Conservation (phyloP, 2,113 vertebrate species). For the Ctenodactylus gundi region DNA sequence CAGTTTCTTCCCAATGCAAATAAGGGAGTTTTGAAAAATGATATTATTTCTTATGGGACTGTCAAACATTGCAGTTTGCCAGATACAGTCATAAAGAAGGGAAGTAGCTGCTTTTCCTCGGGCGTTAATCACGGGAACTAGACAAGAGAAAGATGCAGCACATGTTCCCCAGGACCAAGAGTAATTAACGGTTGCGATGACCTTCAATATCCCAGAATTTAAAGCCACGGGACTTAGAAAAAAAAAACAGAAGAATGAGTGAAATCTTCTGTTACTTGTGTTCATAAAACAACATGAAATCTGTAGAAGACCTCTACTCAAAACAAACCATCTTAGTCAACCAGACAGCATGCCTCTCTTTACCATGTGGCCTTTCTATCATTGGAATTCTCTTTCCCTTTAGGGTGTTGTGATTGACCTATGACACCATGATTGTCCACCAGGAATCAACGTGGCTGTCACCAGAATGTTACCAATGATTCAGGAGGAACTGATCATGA, state of each 20-base stretch:
- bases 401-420: background rate
- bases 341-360: background rate
- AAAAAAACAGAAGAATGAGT: constrained; percentile 1
- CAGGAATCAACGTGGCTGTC: background rate
- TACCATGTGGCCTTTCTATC: background rate
- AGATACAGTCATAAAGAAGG: constrained; percentile 26
- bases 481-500: background rate
- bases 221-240: background rate
- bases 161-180: background rate
- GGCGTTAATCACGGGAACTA: constrained; percentile 25
- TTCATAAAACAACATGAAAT: background rate
- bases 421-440: too few relatives aligned
- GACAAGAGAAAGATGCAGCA: background rate
- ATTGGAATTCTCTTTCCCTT: background rate
- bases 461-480: background rate
- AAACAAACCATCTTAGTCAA: background rate
- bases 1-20: constrained; percentile 60
- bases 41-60: constrained; percentile 22
- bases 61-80: background rate
- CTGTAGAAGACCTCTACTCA: background rate
- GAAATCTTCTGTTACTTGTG: background rate
- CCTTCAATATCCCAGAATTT: background rate
- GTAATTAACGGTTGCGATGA: background rate
- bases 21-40: constrained; percentile 45
- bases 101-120: background rate